Base-by-base conservation (phyloP, 2,113 vertebrate genomes). In the Pithys albifrons region DNA sequence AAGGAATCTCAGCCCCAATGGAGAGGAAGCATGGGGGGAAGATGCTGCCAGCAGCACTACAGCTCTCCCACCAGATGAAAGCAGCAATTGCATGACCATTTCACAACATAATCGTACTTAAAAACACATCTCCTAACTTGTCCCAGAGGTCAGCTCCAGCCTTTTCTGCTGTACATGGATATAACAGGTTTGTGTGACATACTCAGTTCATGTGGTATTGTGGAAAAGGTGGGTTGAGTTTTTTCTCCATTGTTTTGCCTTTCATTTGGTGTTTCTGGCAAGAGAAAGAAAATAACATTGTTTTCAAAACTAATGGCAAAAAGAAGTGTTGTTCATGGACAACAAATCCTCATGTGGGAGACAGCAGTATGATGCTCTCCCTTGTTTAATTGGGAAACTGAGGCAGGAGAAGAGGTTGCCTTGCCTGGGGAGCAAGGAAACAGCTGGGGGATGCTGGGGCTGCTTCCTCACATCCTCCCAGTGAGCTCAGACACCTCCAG, bases 381-480 rank as follows among this genome's bases (percentile, higher is more conserved):
- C 12, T 7, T 37, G 61, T 72, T 71, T 12, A 14, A 17, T 2
- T 7, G 65, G 73, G 91, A 92, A 87, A 93, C 66, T 85, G 79
- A 93, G 80, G 92, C 79, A 91, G 78, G 59, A 83, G 43, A 54
- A 71, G 59, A 31, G 17, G 3, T 8, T 74, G 35, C 46, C 82
- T n/a, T 65, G 14, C 31, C 45, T 8, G 1, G 39, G 16, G 14
- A 67, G 27, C 33, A 18, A 23, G n/a, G 29, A 17, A 45, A 7
- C 0, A 7, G 8, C 24, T 0, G 0, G 9, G 29, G 29, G 6
- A 1, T 43, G 25, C 14, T 6, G 7, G 51, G 39, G 23, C 75
- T 74, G 57, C 45, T 11, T 59, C 52, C 15, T 28, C 17, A 0
- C 57, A 37, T 48, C 82, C 29, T 61, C 46, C 69, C 6, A 3